phyloP scores from a whole-genome alignment of 1,140 invertebrate genomes.

The Brachionus paranguensis region DNA sequence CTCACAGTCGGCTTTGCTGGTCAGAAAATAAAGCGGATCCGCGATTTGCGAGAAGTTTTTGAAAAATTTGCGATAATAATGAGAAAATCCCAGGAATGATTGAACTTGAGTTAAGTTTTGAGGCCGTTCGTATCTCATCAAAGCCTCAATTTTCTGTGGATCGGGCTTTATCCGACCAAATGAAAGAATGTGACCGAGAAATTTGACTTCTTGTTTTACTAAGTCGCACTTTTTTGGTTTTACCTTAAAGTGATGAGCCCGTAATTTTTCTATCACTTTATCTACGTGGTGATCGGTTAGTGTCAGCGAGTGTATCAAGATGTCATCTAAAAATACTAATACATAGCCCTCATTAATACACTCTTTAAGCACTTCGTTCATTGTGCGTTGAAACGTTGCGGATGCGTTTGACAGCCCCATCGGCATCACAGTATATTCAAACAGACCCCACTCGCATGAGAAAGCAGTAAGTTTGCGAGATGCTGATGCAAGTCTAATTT shows the following conservation, averaged over 20 bases:
- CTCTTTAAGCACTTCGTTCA: background rate
- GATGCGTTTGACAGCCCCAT: background rate
- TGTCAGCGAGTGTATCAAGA: background rate
- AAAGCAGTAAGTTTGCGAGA: no score
- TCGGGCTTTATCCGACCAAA: background rate
- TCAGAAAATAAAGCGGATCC: background rate
- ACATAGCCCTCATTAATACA: background rate
- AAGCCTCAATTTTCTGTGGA: background rate
- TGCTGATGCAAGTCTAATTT: no score
- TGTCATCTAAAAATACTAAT: background rate
- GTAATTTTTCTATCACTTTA: no score
- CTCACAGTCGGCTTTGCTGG: background rate
- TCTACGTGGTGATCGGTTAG: background rate
- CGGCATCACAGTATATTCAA: slow-evolving; percentile 8
- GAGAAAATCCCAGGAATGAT: background rate
- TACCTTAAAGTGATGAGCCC: no score
- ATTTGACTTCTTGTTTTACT: no score
- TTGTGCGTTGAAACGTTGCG: background rate
- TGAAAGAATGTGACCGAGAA: background rate
- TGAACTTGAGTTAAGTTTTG: background rate
- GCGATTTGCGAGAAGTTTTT: background rate
- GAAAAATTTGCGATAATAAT: no score
- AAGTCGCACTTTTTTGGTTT: no score
- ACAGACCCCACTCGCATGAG: background rate
- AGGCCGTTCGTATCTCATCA: background rate